Percentiles rank a stretch among this genome's conserved stretches.
phyloP scores from a whole-genome alignment of 2,797 vertebrate genomes.

The Phoebastria nigripes region DNA sequence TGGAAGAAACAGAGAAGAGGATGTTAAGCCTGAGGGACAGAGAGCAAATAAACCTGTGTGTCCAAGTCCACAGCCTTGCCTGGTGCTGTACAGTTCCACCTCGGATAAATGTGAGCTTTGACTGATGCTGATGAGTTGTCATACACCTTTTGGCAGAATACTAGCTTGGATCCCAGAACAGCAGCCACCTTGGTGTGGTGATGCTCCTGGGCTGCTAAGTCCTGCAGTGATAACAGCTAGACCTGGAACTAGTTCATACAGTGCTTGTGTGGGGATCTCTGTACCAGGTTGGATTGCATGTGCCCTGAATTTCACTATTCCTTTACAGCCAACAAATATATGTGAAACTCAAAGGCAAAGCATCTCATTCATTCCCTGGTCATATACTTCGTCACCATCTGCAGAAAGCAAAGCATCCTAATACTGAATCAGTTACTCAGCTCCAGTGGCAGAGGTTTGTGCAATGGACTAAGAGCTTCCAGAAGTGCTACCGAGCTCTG shows the following conservation, averaged over 20 bases:
- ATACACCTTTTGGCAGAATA: background rate
- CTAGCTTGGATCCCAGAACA: background rate
- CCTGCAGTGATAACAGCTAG: background rate
- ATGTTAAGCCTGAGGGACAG: background rate
- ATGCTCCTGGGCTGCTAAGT: background rate
- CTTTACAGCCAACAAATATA: background rate
- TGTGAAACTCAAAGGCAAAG: background rate
- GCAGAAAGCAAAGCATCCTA: background rate
- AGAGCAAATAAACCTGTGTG: background rate
- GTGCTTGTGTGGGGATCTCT: background rate
- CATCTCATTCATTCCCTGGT: background rate
- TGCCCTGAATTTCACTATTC: background rate
- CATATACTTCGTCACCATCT: background rate
- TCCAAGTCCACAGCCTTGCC: background rate
- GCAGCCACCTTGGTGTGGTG: background rate
- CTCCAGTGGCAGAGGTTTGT: background rate
- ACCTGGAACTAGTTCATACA: background rate
- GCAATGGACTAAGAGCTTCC: background rate
- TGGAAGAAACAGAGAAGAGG: background rate
- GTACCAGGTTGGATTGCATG: background rate
- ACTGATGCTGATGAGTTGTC: background rate
- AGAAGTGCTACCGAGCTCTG: background rate
- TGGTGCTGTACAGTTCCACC: background rate
- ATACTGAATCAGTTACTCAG: background rate
- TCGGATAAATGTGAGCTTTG: background rate